These are phyloP conservation scores for Crenichthys baileyi DNA, from an alignment of 2,797 vertebrate genomes.

Conservation along the genomic window DNA sequence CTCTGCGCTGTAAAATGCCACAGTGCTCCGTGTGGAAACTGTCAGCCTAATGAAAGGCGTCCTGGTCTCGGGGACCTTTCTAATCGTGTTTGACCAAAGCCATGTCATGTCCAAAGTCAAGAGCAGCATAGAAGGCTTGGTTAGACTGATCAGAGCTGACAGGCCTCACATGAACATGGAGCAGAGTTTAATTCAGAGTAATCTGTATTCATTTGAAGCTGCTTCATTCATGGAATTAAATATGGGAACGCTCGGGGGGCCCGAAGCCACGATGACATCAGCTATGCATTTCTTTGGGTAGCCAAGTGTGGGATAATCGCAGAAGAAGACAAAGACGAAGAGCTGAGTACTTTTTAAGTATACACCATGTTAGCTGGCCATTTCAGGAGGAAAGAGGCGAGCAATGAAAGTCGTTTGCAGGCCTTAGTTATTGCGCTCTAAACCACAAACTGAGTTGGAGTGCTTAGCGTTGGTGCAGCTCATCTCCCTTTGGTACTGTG, in stretches of 20 bases:
- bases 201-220: constrained; percentile 64
- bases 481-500: constrained; percentile 70
- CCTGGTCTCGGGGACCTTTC: constrained; percentile 58
- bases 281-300: constrained; percentile 74
- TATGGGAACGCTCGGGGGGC: constrained; percentile 71
- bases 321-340: constrained; percentile 78
- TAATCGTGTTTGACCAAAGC: constrained; percentile 59
- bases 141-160: constrained; percentile 60
- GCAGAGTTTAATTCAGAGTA: constrained; percentile 68
- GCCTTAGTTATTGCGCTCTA: constrained; percentile 60
- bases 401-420: constrained; percentile 70
- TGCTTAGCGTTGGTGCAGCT: constrained; percentile 59
- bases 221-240: constrained; percentile 71
- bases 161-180: constrained; percentile 60
- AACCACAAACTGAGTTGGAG: constrained; percentile 72
- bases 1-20: constrained; percentile 16
- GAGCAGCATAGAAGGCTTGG: constrained; percentile 39
- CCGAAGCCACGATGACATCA: constrained; percentile 82
- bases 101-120: constrained; percentile 69
- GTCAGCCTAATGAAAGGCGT: constrained; percentile 59
- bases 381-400: constrained; percentile 65
- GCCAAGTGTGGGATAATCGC: constrained; percentile 77
- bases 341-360: constrained; percentile 82
- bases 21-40: constrained; percentile 42
- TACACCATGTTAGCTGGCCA: constrained; percentile 68